A percentile compares a stretch with the other conserved stretches of the same genome.
These are phyloP conservation scores for Pentalonia nigronervosa DNA, from an alignment of 1,140 invertebrate genomes.

Conservation along the genomic window DNA sequence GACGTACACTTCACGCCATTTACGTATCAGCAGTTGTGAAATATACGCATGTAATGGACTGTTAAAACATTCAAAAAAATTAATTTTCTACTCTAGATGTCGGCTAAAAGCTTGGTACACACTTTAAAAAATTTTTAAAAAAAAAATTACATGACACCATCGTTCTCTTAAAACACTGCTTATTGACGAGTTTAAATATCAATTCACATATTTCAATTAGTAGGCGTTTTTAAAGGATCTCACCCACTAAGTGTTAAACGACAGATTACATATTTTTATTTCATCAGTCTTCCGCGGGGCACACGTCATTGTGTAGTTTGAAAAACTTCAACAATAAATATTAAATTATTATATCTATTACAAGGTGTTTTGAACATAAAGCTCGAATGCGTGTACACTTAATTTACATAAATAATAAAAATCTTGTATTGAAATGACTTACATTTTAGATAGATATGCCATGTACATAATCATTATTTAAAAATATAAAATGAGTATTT, in stretches of 20 bases:
- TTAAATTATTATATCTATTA: not conserved
- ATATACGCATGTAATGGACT: not conserved
- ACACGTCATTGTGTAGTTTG: not conserved
- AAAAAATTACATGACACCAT: not conserved
- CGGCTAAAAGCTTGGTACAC: not conserved
- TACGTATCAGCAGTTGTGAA: not conserved
- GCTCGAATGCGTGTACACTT: not conserved
- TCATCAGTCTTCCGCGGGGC: not conserved
- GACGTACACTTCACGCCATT: not conserved
- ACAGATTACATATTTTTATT: not conserved
- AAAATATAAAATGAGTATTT: not conserved
- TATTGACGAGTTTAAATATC: not conserved
- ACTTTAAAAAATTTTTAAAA: not conserved
- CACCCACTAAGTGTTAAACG: not conserved
- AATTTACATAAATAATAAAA: not conserved
- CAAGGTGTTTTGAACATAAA: not conserved
- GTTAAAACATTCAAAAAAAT: not conserved
- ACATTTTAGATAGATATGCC: not conserved
- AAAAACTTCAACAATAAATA: not conserved
- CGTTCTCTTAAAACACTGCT: not conserved
- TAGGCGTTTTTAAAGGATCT: not conserved
- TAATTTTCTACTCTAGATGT: not conserved
- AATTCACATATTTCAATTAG: not conserved
- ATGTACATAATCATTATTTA: not conserved
- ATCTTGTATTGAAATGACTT: not conserved